Base-by-base conservation (phyloP, 2,113 vertebrate species). In the Columba livia region DNA sequence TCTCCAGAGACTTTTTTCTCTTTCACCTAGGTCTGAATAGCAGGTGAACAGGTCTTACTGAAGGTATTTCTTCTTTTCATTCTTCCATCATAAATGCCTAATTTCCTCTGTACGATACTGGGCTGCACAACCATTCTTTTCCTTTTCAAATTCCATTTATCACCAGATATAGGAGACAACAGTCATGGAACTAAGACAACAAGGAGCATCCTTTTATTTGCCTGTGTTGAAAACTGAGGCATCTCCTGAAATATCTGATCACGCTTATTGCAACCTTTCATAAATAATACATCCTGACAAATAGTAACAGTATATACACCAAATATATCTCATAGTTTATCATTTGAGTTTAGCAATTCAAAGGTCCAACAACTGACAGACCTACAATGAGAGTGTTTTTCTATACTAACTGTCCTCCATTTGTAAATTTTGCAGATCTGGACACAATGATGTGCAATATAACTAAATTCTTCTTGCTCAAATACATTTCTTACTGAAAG, bases 401-500 rank as follows among this genome's bases (percentile, higher is more conserved):
- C 17, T 44, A 20, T 16, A 17, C 15, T 51, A 31, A 9, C 34
- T 57, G 15, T 8, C 67, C 42, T 75, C 48, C 44, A 54, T 50
- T 57, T 75, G 24, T 17, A 79, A 54, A 18, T 72, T 79, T 54
- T 58, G 26, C 29, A 85, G 50, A n/a, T 15, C 12, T 61, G 44
- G 10, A 19, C 44, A 56, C n/a, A 73, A 50, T 0, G 0, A 42
- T 53, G 20, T 66, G n/a, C n/a, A 53, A 48, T 34, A 66, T 2
- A 79, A n/a, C 15, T 66, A 58, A 91, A 79, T 53, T 71, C n/a
- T 11, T 71, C 29, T 31, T 29, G 71, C 12, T 77, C 5, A 6
- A 60, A 62, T 5, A 23, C 11, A 10, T 7, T 19, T 18, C 25
- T 77, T 58, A 58, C 20, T 64, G 42, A 62, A 88, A 72, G 57